These are phyloP conservation scores for Mandrillus leucophaeus DNA, from an alignment of 2,113 vertebrate species.

Conservation along the genomic window DNA sequence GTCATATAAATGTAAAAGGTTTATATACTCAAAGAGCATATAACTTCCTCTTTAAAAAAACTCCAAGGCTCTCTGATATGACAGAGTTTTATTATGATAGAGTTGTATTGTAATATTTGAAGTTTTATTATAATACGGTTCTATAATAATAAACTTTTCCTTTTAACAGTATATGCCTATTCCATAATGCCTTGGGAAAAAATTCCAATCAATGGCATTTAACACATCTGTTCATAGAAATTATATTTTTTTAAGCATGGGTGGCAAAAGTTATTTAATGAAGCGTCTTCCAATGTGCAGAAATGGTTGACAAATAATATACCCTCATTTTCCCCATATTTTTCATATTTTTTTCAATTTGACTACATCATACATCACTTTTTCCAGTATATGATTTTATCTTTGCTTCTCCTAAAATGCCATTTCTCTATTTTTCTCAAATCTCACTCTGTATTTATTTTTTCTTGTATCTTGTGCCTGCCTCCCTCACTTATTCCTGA, in stretches of 20 bases:
- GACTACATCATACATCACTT: neutral
- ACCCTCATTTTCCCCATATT: neutral
- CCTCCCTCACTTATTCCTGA: neutral
- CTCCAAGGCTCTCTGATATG: neutral
- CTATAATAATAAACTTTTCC: neutral
- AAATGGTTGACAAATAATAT: neutral
- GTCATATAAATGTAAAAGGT: neutral
- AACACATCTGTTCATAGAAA: neutral
- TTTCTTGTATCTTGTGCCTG: neutral
- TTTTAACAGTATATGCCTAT: neutral
- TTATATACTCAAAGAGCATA: neutral
- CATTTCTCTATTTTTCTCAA: neutral
- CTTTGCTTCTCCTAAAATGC: neutral
- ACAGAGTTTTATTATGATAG: conserved; percentile 3
- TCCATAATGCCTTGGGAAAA: neutral
- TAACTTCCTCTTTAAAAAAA: conserved; percentile 15
- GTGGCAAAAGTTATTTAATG: neutral
- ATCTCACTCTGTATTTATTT: neutral
- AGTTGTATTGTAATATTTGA: neutral
- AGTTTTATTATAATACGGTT: neutral
- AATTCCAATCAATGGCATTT: neutral
- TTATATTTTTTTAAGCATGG: neutral
- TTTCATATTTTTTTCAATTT: neutral
- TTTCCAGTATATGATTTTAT: neutral
- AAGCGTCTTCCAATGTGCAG: neutral